Base-by-base conservation (phyloP, 92 coral and sea anemone genomes). In the Palythoa grandis region DNA sequence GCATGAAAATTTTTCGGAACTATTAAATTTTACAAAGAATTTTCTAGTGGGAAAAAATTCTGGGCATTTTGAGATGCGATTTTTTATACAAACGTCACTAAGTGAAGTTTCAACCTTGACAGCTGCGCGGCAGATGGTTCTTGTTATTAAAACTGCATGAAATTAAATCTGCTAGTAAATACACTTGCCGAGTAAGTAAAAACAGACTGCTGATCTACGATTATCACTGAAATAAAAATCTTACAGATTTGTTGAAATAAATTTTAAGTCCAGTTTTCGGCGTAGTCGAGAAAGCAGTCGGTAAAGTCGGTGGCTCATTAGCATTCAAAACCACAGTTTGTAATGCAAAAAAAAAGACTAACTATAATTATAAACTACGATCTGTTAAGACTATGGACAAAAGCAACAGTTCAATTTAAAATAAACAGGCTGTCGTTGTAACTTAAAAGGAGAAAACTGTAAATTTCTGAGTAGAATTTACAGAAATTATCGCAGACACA, bases 121-220 rank as follows among this genome's bases (percentile, higher is more conserved):
- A 80, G 85, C 60, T 80, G 85, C 39, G 16, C 43, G 47, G 74
- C 85, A 80, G 74, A 65, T 80, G 74, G 19, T 63, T 65, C 43
- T 67, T 66, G 56, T 66, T 80, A 47, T 40, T 80, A 67, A 79
- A 65, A 20, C 85, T 24, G 60, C 85, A 66, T 67, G 74, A 80
- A 24, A 80, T 80, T 80, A 80, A 66, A 80, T 66, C 60, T 68
- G 56, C 11, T 47, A 61, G 84, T 79, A 63, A 79, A 79, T 48
- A 79, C 54, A 78, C 60, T 78, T 78, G 53, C 70, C 37, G 83
- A 61, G 60, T 72, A 38, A 63, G 58, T 19, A 38, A 79, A 40
- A 39, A 63, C 37, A 38, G 72, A 65, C 40, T 39, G 52, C 70
- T n/a, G 29, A 5, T 13, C 54, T 73, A 35, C 19, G 50, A 3